Base-by-base conservation (phyloP, 2,113 vertebrate genomes). In the Echinops telfairi region DNA sequence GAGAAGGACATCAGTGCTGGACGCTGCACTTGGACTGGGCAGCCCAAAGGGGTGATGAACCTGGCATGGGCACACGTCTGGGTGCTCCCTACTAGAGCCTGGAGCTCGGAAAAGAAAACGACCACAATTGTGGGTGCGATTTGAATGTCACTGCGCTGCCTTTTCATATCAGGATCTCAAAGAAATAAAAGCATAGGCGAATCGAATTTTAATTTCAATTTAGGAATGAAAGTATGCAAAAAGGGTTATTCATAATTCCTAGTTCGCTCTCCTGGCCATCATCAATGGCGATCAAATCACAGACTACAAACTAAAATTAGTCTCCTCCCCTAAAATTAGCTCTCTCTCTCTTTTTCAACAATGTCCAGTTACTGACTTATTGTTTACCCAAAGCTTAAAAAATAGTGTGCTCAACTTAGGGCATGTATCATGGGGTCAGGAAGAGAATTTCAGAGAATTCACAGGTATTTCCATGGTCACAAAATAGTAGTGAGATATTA, bases 401-500 rank as follows among this genome's bases (percentile, higher is more conserved):
- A 82, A 68, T 71, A 25, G 27, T 60, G 6, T 88, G 25, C 15
- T 76, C 16, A 53, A 27, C 19, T 66, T 75, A 60, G 17, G 29
- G 16, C 29, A 66, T 40, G 31, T 31, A 27, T 23, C 0, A 12
- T 5, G 7, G 29, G 43, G 36, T 64, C 10, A 38, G 33, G 27
- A 77, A 85, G 5, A 73, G 31, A 78, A 91, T 81, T 89, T 84
- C 25, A 68, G 47, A 62, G 22, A 22, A 27, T 68, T 53, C 83
- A 47, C 0, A 78, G 25, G 47, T 33, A 53, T 14, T 80, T 57
- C 25, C 9, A 73, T 84, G 25, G 75, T 89, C 31, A 38, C 82
- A 36, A 76, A 91, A 70, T 91, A 71, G 29, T 57, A 53, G 58
- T 68, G 88, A 89, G 84, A 89, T 78, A 70, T 9, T 58, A 78